phyloP scores from a whole-genome alignment of 2,888 invertebrate genomes.

The Palloptera scutellata region DNA sequence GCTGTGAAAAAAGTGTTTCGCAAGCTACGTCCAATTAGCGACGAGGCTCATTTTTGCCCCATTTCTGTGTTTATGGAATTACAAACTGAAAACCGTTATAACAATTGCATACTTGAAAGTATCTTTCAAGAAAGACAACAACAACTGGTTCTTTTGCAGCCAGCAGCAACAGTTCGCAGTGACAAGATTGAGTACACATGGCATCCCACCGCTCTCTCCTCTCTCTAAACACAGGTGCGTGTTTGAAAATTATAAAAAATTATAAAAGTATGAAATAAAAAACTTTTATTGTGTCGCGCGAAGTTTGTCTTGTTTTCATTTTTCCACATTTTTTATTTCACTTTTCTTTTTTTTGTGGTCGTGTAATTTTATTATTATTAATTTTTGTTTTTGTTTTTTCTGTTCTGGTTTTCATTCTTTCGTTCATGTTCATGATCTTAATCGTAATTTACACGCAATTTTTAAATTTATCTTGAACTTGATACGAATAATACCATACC shows the following conservation, averaged over 20 bases:
- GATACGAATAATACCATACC: constrained; percentile 27
- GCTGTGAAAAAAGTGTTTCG: no score
- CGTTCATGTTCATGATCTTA: constrained; percentile 36
- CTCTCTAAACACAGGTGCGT: background rate
- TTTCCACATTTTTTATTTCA: constrained; percentile 1
- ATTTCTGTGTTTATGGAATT: no score
- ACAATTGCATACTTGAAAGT: no score
- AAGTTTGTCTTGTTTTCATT: background rate
- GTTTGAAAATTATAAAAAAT: background rate
- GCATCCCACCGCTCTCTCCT: no score
- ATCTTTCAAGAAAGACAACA: background rate
- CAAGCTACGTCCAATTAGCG: no score
- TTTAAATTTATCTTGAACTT: constrained; percentile 42
- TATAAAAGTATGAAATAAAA: no score
- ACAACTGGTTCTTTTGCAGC: background rate
- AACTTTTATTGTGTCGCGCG: background rate
- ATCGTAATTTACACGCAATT: constrained; percentile 49
- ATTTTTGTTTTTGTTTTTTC: background rate
- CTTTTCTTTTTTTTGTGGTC: background rate
- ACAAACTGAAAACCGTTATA: no score
- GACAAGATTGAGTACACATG: no score
- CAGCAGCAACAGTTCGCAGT: no score
- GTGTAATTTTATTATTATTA: background rate
- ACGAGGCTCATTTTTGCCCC: no score
- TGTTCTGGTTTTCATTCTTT: constrained; percentile 17